A percentile compares a stretch with the other conserved stretches of the same genome.
These are phyloP conservation scores for Invenusta paracnida DNA, from an alignment of 2,888 invertebrate genomes.

Conservation along the genomic window DNA sequence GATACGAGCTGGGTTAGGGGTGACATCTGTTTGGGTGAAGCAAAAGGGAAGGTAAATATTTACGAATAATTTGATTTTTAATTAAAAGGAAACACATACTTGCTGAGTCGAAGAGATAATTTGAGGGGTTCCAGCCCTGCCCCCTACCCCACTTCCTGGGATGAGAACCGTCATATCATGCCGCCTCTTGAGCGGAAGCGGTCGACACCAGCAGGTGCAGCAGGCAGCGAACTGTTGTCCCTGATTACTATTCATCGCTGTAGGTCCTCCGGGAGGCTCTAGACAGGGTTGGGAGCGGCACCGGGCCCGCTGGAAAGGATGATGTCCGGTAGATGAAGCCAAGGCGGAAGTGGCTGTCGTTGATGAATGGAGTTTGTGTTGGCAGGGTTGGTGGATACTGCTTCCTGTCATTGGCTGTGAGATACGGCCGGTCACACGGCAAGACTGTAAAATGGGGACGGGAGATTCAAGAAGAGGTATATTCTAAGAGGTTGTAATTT, in stretches of 20 bases:
- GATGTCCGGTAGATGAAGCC: too few species aligned
- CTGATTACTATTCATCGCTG: too few species aligned
- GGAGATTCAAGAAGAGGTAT: neutral
- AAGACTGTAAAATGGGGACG: neutral
- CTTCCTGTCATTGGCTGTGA: neutral
- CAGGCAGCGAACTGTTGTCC: too few species aligned
- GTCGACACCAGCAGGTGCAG: neutral
- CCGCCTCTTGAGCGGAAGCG: neutral
- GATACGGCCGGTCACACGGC: neutral
- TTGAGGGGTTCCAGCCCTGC: neutral
- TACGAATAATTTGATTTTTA: too few species aligned
- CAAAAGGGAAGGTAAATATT: too few species aligned
- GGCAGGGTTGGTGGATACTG: neutral
- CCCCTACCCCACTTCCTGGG: neutral
- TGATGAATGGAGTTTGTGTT: too few species aligned
- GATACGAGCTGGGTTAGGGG: neutral
- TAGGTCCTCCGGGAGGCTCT: neutral
- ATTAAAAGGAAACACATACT: too few species aligned
- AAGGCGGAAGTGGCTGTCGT: neutral
- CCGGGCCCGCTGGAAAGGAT: neutral
- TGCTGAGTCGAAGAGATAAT: neutral
- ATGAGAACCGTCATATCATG: neutral
- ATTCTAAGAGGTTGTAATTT: too few species aligned
- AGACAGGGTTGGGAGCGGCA: neutral
- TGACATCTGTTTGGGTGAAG: neutral